These are phyloP conservation scores for Mactra quadrangularis DNA, from an alignment of 1,140 invertebrate genomes.

Conservation along the genomic window DNA sequence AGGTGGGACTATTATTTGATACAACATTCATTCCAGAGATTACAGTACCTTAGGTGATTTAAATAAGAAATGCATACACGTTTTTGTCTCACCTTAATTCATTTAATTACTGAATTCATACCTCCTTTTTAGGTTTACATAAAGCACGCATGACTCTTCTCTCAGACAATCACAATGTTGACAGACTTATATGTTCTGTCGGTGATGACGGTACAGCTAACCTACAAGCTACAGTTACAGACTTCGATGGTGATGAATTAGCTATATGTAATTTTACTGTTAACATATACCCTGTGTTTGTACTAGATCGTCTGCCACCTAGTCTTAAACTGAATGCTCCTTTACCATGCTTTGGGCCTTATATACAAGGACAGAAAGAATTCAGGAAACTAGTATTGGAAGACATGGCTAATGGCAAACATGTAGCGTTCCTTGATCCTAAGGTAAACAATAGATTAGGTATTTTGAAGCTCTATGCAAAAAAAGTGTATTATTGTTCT, in stretches of 20 bases:
- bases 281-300: slow-evolving; percentile 43
- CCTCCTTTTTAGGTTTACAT: slow-evolving; percentile 30
- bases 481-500: too few species aligned
- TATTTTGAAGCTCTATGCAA: too few species aligned
- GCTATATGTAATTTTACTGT: slow-evolving; percentile 22
- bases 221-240: slow-evolving; percentile 23
- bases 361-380: slow-evolving; percentile 52
- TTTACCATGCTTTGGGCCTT: slow-evolving; percentile 45
- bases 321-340: slow-evolving; percentile 45
- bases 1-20: too few species aligned
- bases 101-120: too few species aligned
- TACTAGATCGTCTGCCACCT: slow-evolving; percentile 24
- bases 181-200: slow-evolving; percentile 20
- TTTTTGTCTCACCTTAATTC: too few species aligned
- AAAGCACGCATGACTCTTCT: slow-evolving; percentile 20
- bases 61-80: too few species aligned
- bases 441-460: too few species aligned
- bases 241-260: slow-evolving; percentile 35
- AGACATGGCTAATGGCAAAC: slow-evolving; percentile 47
- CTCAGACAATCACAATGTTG: slow-evolving; percentile 40
- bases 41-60: too few species aligned
- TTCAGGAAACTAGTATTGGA: slow-evolving; percentile 17
- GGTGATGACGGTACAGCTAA: slow-evolving; percentile 49
- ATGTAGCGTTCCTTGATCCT: slow-evolving; percentile 48
- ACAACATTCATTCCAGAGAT: too few species aligned